Conservation (phyloP, 2,797 vertebrate genomes). For the Aulostomus chinensis region DNA sequence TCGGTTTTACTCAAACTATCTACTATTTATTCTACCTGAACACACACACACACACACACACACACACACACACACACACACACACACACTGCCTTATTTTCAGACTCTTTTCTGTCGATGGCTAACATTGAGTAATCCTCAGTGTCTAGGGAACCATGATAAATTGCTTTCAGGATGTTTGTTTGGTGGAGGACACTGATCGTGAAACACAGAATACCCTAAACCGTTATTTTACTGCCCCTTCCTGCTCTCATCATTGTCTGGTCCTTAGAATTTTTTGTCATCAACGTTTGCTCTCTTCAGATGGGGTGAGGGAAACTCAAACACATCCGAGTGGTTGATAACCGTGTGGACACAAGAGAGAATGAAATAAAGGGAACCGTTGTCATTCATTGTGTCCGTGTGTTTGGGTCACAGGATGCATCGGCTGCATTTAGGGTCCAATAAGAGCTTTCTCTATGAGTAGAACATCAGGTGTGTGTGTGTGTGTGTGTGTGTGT, state of each 20-base stretch:
- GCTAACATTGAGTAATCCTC: constrained; percentile 26
- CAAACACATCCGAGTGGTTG: constrained; percentile 23
- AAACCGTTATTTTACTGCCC: constrained; percentile 1
- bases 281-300: constrained; percentile 6
- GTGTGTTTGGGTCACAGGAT: neutral
- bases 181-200: neutral
- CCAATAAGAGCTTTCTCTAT: neutral
- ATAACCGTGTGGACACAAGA: constrained; percentile 2
- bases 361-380: neutral
- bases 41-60: no score
- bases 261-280: constrained; percentile 4
- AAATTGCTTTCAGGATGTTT: constrained; percentile 44
- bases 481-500: no score
- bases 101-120: constrained; percentile 26
- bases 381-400: neutral
- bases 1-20: neutral
- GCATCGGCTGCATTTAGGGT: neutral
- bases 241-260: constrained; percentile 15
- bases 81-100: no score
- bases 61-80: no score
- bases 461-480: neutral
- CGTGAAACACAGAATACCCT: constrained; percentile 3
- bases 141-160: constrained; percentile 23
- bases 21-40: constrained; percentile 9
- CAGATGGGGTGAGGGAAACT: constrained; percentile 7